phyloP scores from a whole-genome alignment of 2,888 invertebrate genomes.

The Octodonta nipae region DNA sequence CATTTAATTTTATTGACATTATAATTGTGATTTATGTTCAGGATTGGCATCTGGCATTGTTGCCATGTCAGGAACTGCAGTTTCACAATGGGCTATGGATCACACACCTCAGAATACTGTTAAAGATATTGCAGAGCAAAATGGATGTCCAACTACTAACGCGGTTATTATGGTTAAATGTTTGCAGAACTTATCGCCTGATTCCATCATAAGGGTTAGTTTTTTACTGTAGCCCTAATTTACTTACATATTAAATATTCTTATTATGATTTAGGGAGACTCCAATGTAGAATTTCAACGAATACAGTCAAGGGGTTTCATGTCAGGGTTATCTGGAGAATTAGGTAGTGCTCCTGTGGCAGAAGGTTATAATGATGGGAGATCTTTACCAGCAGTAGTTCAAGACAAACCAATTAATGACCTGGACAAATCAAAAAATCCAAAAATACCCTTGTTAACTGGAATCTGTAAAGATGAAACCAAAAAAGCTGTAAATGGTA shows the following conservation, averaged over 20 bases:
- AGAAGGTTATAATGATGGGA: slow-evolving; percentile 51
- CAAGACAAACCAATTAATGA: slow-evolving; percentile 48
- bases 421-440: slow-evolving; percentile 39
- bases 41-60: slow-evolving; percentile 46
- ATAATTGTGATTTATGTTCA: slow-evolving; percentile 22
- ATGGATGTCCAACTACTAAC: slow-evolving; percentile 47
- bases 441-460: slow-evolving; percentile 52
- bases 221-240: neutral
- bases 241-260: neutral
- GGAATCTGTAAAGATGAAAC: slow-evolving; percentile 65
- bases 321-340: slow-evolving; percentile 49
- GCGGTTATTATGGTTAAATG: slow-evolving; percentile 53
- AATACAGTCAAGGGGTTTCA: slow-evolving; percentile 44
- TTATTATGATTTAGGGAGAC: slow-evolving; percentile 41
- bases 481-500: slow-evolving; percentile 46
- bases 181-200: slow-evolving; percentile 40
- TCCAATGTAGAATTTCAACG: slow-evolving; percentile 43
- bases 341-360: slow-evolving; percentile 53
- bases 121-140: slow-evolving; percentile 45
- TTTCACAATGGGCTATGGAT: slow-evolving; percentile 59
- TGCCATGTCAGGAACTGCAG: slow-evolving; percentile 61
- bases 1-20: neutral
- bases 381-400: slow-evolving; percentile 54
- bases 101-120: slow-evolving; percentile 49
- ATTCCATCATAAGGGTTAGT: slow-evolving; percentile 35